Evolutionary conservation across 2,797 vertebrate genomes (phyloP), one percentile per base, ranked within the genome.

Genomic region (Sandelia bainsii): DNA sequence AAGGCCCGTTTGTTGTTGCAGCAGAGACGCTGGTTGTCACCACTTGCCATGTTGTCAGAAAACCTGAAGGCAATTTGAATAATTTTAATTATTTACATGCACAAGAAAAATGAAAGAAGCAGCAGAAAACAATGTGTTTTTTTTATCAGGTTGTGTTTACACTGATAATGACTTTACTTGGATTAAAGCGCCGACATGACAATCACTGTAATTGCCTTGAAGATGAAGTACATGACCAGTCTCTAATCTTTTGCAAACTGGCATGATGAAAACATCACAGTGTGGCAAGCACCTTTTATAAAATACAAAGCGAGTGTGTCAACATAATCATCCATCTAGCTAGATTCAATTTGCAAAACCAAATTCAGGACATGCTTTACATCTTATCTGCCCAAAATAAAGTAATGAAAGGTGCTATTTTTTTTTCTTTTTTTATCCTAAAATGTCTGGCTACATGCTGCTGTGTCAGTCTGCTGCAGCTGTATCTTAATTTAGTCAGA

Each of bases 131-230:
- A 1, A 77, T 70, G 22, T 58, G 27, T 72, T 13, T 39, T 88
- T 81, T 81, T 79, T 72, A 84, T 86, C 83, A 80, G 75, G 40
- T 29, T 77, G 52, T 83, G 80, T 86, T 86, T 69, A 75, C 52
- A n/a, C 56, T 62, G 62, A 60, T 75, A 75, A 66, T 64, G 76
- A 46, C 78, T 72, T 77, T 42, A 53, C 34, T 62, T 62, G 53
- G 66, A 86, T 80, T 76, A 77, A 84, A 87, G 72, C 67, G 54
- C 16, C 44, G 11, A 63, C 63, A 32, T 64, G 39, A 86, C 75
- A 84, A 70, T 83, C 75, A 58, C 49, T 56, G 22, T 82, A 79
- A 87, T 77, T 84, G 67, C 58, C 49, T 83, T 62, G 60, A 75
- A 84, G 76, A 71, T 59, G 34, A 62, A 66, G 22, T 13, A 8